phyloP scores from a whole-genome alignment of 1,140 invertebrate genomes.

The Hesperophylax magnus region DNA sequence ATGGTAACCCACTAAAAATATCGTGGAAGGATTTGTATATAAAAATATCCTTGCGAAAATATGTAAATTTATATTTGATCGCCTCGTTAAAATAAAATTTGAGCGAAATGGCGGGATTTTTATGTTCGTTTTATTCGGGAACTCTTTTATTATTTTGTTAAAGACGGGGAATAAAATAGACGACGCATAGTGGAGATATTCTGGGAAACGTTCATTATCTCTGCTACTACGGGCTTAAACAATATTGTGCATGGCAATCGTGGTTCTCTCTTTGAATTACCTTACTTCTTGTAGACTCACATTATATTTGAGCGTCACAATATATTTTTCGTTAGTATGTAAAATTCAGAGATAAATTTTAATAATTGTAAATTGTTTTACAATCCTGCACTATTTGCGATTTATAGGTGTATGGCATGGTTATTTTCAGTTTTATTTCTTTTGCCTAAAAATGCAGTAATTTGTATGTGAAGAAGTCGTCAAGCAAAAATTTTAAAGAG shows the following conservation, averaged over 20 bases:
- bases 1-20: neutral
- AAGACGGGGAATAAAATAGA: neutral
- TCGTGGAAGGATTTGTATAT: neutral
- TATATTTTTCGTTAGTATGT: no score
- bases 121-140: neutral
- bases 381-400: no score
- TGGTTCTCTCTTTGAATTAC: no score
- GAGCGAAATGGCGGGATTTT: neutral
- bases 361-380: no score
- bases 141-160: slow-evolving; percentile 10
- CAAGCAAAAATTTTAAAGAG: no score
- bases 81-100: neutral
- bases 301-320: neutral
- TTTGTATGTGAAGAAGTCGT: neutral
- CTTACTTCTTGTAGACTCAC: no score
- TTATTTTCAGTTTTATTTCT: no score
- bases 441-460: neutral
- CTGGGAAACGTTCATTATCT: neutral
- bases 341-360: no score
- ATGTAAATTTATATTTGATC: no score
- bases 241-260: neutral
- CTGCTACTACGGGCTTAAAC: neutral
- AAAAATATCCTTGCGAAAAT: no score
- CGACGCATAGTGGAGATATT: neutral
- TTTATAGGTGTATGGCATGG: no score